phyloP scores from a whole-genome alignment of 2,113 vertebrate species.

The Sinocyclocheilus anophthalmus region DNA sequence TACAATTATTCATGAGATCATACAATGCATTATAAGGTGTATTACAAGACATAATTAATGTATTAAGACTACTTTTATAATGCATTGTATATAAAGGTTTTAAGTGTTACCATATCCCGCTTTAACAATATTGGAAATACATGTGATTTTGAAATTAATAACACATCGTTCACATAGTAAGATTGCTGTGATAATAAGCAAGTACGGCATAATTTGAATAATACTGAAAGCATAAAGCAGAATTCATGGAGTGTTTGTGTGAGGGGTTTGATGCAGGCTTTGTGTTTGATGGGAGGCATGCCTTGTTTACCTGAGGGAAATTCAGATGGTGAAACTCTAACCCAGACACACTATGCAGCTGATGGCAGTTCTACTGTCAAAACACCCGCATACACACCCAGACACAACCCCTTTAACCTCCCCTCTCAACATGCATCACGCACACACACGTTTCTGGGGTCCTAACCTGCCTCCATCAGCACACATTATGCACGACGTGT shows the following conservation, averaged over 20 bases:
- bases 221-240: not conserved
- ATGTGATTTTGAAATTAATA: not conserved
- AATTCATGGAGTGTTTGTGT: not conserved
- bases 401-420: not conserved
- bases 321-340: not conserved
- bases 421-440: not conserved
- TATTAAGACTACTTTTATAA: no score
- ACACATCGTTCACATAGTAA: not conserved
- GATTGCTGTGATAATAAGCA: not conserved
- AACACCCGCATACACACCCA: not conserved
- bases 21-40: no score
- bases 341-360: not conserved
- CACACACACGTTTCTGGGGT: conserved; percentile 5
- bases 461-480: conserved; percentile 25
- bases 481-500: conserved; percentile 1
- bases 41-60: no score
- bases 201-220: not conserved
- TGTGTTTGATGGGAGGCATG: not conserved
- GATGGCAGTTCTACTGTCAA: conserved; percentile 10
- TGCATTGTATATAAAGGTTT: no score
- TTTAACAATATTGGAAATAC: not conserved
- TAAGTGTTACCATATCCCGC: not conserved
- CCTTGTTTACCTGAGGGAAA: conserved; percentile 9
- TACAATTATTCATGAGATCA: no score
- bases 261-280: not conserved